phyloP scores from a whole-genome alignment of 2,113 vertebrate genomes.

The Rana temporaria region DNA sequence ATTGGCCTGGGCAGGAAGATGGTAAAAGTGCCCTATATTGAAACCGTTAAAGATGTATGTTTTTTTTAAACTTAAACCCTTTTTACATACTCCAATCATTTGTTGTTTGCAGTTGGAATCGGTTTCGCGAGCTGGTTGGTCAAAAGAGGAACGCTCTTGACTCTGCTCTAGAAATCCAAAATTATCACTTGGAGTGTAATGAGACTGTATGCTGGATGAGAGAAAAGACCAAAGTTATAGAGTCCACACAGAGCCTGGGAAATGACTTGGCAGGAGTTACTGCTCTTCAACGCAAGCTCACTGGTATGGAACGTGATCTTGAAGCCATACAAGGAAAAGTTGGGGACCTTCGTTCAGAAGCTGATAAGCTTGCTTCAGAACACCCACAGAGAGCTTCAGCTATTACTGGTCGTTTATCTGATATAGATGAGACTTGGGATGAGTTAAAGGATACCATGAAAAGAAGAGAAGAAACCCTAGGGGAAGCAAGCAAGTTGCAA shows the following conservation, averaged over 20 bases:
- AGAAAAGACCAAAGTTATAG: constrained; percentile 95
- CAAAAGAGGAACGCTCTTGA: constrained; percentile 86
- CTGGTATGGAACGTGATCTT: constrained; percentile 90
- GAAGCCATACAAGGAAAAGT: constrained; percentile 92
- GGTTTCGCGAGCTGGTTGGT: constrained; percentile 82
- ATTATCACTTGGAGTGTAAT: constrained; percentile 92
- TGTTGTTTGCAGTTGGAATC: constrained; percentile 80
- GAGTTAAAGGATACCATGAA: constrained; percentile 86
- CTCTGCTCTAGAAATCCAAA: constrained; percentile 91
- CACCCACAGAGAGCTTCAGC: constrained; percentile 81
- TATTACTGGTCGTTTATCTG: constrained; percentile 73
- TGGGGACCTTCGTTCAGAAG: constrained; percentile 80
- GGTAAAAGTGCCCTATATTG: too few species aligned
- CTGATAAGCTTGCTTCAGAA: constrained; percentile 75
- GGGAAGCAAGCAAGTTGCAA: constrained; percentile 89
- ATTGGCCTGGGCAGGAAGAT: too few species aligned
- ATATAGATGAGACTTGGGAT: constrained; percentile 86
- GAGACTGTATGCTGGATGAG: constrained; percentile 94
- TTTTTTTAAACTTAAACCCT: too few species aligned
- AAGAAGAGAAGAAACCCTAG: constrained; percentile 85
- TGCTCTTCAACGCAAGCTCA: constrained; percentile 90
- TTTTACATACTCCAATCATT: background rate
- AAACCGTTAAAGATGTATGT: too few species aligned
- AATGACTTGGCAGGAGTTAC: constrained; percentile 90
- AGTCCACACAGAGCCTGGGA: constrained; percentile 89